Evolutionary conservation across 2,113 vertebrate genomes (phyloP).

Genomic region (Neolamprologus sp.): DNA sequence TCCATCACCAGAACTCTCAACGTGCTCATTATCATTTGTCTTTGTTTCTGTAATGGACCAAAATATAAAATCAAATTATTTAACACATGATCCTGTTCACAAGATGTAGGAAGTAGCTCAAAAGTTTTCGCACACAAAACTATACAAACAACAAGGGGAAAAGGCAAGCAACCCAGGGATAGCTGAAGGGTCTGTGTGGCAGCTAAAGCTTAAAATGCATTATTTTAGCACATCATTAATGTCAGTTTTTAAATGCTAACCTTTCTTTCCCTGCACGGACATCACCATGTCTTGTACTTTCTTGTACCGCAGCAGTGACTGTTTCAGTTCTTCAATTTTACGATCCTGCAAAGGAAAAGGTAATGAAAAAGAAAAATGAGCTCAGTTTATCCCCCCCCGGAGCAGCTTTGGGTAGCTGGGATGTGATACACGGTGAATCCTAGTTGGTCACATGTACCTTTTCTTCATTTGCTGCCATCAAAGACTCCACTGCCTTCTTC

Average conservation of each 20-base stretch:
- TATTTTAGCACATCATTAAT: background rate
- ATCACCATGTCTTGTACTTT: conserved; percentile 92
- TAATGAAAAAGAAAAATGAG: background rate
- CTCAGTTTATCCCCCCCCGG: background rate
- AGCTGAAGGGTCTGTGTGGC: background rate
- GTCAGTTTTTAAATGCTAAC: conserved; percentile 37
- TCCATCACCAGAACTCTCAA: conserved; percentile 72
- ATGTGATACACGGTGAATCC: background rate
- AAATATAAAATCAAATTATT: background rate
- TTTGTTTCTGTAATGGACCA: conserved; percentile 46
- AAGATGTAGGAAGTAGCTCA: background rate
- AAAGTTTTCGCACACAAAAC: background rate
- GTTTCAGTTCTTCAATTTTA: conserved; percentile 94
- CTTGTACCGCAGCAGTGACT: conserved; percentile 87
- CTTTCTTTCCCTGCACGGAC: conserved; percentile 85
- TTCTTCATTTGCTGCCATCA: conserved; percentile 89
- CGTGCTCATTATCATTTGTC: conserved; percentile 75
- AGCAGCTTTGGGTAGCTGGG: background rate
- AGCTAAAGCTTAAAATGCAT: background rate
- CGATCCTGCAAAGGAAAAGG: conserved; percentile 73
- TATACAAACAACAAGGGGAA: background rate
- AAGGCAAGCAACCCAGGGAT: background rate
- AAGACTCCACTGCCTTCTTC: conserved; percentile 91
- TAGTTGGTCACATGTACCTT: conserved; percentile 48
- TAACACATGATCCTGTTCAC: background rate